Evolutionary conservation across 2,888 invertebrate species (phyloP).

Genomic region (Apodemia mormo): DNA sequence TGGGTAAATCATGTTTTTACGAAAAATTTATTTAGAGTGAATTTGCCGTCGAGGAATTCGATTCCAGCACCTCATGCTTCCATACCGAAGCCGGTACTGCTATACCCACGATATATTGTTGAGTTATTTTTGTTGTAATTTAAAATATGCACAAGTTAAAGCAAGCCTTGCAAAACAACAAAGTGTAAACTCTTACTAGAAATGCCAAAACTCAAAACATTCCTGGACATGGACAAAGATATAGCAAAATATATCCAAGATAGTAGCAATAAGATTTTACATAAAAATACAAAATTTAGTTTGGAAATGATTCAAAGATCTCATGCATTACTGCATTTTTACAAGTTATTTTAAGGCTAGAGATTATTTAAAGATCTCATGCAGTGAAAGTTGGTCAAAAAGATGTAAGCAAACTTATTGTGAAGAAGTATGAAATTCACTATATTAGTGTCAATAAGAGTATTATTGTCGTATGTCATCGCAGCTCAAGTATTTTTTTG

Average conservation of each 20-base stretch:
- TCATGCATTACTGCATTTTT: not conserved
- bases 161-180: not conserved
- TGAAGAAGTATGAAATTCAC: no score
- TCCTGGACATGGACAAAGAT: not conserved
- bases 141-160: not conserved
- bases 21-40: no score
- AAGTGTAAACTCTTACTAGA: no score
- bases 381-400: not conserved
- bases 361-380: not conserved
- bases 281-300: not conserved
- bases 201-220: constrained; percentile 4
- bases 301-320: not conserved
- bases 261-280: not conserved
- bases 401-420: no score
- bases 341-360: no score
- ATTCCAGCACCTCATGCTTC: no score
- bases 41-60: no score
- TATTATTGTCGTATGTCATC: no score
- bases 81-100: no score
- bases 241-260: not conserved
- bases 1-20: no score
- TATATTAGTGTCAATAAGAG: no score
- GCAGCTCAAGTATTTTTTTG: no score
- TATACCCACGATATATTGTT: not conserved
- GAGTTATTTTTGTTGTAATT: not conserved